Evolutionary conservation across 2,113 vertebrate genomes (phyloP), one percentile per base, ranked within the genome.

Genomic region (Butorides virescens): DNA sequence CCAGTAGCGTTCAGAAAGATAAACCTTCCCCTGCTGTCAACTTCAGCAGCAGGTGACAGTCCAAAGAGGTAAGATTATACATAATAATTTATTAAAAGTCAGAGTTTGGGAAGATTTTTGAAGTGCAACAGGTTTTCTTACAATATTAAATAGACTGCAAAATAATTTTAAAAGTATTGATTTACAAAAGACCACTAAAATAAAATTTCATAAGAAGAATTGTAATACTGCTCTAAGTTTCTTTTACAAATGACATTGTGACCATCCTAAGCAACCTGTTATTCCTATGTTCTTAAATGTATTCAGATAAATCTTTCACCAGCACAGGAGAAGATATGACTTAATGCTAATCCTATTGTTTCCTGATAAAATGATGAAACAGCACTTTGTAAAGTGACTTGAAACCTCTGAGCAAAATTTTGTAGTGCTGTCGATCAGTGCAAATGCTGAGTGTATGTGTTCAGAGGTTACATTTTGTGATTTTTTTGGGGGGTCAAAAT

Each of bases 61-160:
- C 75, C 30, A 68, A 83, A 95, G 86, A 93, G 89, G 93, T 95
- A 95, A 94, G 92, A 88, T 37, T 55, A 15, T 55, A 55, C 17
- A 23, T 76, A 76, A 58, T 17, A 0, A 4, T 56, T 62, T 61
- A 20, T 27, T 53, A 44, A 47, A 90, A 79, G 20, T 63, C 27
- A 77, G 23, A 70, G 65, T 50, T 84, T 65, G 39, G 23, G 59
- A 89, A 74, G 14, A 37, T 39, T 75, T 77, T 87, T 68, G 17
- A 87, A 75, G 14, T 85, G 15, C 15, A 47, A 49, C 3, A n/a
- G 5, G 1, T 20, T 52, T 58, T 58, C 21, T 21, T 22, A 59
- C 23, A 5, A 26, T 83, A 22, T 49, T 59, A 86, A 88, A 30
- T 85, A 75, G 42, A 8, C 37, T 90, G 26, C 13, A 37, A 83